Evolutionary conservation across 2,113 vertebrate genomes (phyloP).

Genomic region (Aptenodytes forsteri): DNA sequence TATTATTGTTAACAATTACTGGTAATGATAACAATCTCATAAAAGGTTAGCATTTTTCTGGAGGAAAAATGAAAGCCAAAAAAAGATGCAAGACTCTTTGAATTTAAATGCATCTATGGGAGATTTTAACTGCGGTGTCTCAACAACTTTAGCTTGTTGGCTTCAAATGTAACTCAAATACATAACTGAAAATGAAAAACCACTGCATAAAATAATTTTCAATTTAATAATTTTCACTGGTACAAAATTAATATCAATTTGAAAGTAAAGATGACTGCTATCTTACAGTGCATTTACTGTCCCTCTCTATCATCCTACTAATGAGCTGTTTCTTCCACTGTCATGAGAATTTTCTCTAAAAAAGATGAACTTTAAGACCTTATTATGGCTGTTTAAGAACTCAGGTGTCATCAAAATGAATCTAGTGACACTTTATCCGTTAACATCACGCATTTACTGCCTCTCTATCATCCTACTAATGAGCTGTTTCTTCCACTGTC

Average conservation of each 20-base stretch:
- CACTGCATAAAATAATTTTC: not conserved
- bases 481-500: not conserved
- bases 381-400: not conserved
- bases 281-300: not conserved
- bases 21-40: conserved; percentile 27
- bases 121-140: not conserved
- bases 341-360: not conserved
- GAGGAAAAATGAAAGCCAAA: conserved; percentile 21
- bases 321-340: not conserved
- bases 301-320: not conserved
- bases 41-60: conserved; percentile 49
- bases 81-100: not conserved
- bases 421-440: not conserved
- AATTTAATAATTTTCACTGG: not conserved
- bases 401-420: not conserved
- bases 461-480: too few relatives aligned
- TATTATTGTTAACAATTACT: conserved; percentile 49
- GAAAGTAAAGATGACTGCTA: not conserved
- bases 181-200: conserved; percentile 33
- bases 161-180: conserved; percentile 9
- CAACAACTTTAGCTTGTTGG: not conserved
- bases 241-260: conserved; percentile 5
- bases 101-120: not conserved
- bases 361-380: not conserved
- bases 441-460: not conserved